Conservation (phyloP, 2,888 invertebrate genomes). For the Mythimna loreyi region DNA sequence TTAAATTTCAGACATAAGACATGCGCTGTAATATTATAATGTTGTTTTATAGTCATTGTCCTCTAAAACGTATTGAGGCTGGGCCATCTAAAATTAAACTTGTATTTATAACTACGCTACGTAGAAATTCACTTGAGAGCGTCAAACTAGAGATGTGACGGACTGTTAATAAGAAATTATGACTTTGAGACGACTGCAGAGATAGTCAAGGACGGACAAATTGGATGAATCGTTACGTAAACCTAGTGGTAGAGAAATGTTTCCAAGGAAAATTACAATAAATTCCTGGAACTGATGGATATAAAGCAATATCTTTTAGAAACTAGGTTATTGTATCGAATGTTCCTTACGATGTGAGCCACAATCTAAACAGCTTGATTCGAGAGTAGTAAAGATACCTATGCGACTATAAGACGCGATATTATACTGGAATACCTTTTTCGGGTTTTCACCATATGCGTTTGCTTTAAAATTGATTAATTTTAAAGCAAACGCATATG, state of each 20-base stretch:
- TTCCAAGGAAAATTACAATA: constrained; percentile 34
- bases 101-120: constrained; percentile 70
- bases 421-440: neutral
- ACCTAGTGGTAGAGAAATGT: constrained; percentile 14
- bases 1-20: constrained; percentile 32
- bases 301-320: constrained; percentile 28
- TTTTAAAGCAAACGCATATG: too few species aligned
- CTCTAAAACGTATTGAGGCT: constrained; percentile 69
- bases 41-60: constrained; percentile 66
- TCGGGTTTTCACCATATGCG: neutral
- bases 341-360: constrained; percentile 6
- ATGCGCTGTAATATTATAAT: constrained; percentile 42
- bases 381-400: constrained; percentile 2
- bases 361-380: constrained; percentile 9
- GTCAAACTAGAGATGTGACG: constrained; percentile 61
- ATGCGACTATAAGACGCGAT: neutral
- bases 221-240: constrained; percentile 49
- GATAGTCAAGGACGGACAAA: constrained; percentile 40
- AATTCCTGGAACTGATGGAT: constrained; percentile 32
- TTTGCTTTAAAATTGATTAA: neutral
- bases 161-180: constrained; percentile 60
- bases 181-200: constrained; percentile 51
- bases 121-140: constrained; percentile 61
- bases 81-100: constrained; percentile 73
- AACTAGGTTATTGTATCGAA: constrained; percentile 25